Evolutionary conservation across 2,113 vertebrate genomes (phyloP), one percentile per base, ranked within the genome.

Genomic region (Epinephelus moara): DNA sequence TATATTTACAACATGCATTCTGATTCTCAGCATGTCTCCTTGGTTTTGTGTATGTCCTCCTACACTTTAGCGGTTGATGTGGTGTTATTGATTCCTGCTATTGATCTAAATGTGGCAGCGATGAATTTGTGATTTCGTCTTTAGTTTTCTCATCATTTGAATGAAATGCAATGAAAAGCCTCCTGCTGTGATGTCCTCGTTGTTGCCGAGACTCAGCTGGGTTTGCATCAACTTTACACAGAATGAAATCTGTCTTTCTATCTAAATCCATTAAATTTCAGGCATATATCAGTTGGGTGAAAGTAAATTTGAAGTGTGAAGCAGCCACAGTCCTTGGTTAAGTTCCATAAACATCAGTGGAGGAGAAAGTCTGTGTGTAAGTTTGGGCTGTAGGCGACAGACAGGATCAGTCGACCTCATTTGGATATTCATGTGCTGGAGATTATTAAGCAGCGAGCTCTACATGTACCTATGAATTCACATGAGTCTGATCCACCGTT

Each of bases 361-460:
- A 64, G 23, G n/a, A 25, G 67, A 21, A 18, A 17, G 45, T 66
- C 61, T 78, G 49, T n/a, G 42, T 81, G 72, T 61, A 68, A 63
- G 69, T 86, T 63, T 70, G 63, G 40, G 75, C 76, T 69, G 56
- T 40, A 30, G 73, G 81, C 70, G 27, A 80, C 80, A 75, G 85
- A 78, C 80, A 47, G 56, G 85, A 92, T 93, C 73, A 86, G 77
- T 90, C 66, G 14, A 56, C 61, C 67, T 90, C 21, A 81, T 88
- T 89, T 93, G 84, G 37, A 86, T 88, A 91, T 89, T 86, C 72
- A 88, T 88, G 63, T 84, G 80, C 33, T 76, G 74, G 27, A 66
- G 71, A 84, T 90, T 85, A 91, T 89, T 81, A 77, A 66, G 57
- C n/a, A 75, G 82, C 59, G 37, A 64, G 69, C 61, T 64, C 69